These are phyloP conservation scores for Netelia virgata DNA, from an alignment of 2,888 invertebrate species.

Conservation along the genomic window DNA sequence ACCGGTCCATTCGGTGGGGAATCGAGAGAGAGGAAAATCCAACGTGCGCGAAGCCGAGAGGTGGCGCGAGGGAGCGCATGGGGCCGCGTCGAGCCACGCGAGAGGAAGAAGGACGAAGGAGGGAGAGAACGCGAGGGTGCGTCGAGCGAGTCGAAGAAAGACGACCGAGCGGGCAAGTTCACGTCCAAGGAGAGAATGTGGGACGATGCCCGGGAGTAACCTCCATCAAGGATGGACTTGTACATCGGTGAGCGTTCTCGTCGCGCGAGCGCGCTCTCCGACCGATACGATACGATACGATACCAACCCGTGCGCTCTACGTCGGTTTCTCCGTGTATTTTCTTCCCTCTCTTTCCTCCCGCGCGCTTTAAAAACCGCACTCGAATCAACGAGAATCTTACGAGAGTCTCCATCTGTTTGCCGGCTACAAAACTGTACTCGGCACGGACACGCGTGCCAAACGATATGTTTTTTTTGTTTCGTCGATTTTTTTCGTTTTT, in stretches of 20 bases:
- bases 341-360: constrained; percentile 10
- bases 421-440: constrained; percentile 49
- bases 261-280: constrained; percentile 40
- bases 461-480: constrained; percentile 14
- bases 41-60: constrained; percentile 10
- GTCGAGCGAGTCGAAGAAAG: constrained; percentile 78
- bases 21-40: constrained; percentile 50
- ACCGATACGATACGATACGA: constrained; percentile 44
- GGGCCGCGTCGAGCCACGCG: constrained; percentile 34
- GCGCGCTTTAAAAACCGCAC: neutral
- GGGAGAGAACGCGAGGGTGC: constrained; percentile 72
- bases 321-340: constrained; percentile 52
- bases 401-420: constrained; percentile 32
- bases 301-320: neutral
- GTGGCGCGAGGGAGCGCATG: constrained; percentile 58
- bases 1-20: constrained; percentile 60
- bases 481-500: too few species aligned
- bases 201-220: constrained; percentile 84
- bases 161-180: constrained; percentile 77
- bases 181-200: constrained; percentile 82
- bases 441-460: neutral
- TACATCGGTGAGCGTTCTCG: constrained; percentile 71
- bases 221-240: constrained; percentile 84
- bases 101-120: constrained; percentile 75
- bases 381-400: constrained; percentile 19